These are phyloP conservation scores for Microctenopoma steveboyesi DNA, from an alignment of 2,797 vertebrate species.

Conservation along the genomic window DNA sequence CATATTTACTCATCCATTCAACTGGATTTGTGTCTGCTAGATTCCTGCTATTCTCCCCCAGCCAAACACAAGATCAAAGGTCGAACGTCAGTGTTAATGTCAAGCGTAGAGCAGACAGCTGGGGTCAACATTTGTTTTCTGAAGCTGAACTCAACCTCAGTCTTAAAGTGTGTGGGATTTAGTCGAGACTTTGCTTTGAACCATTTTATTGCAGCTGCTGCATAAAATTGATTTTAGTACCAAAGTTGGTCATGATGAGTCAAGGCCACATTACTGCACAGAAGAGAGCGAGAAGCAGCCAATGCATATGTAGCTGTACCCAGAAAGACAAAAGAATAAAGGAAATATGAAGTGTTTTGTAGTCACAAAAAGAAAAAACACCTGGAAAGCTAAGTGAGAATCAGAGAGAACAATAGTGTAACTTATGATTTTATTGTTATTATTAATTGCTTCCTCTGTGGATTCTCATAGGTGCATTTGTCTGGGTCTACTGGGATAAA, in stretches of 20 bases:
- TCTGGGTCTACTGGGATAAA: constrained; percentile 49
- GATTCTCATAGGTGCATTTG: constrained; percentile 41
- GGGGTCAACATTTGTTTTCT: constrained; percentile 47
- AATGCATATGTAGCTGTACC: background rate
- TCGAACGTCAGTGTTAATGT: constrained; percentile 45
- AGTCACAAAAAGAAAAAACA: background rate
- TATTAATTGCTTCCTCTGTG: constrained; percentile 70
- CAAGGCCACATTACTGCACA: background rate
- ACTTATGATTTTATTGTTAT: background rate
- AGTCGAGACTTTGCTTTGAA: constrained; percentile 2
- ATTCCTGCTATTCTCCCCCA: constrained; percentile 39
- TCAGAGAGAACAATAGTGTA: constrained; percentile 4
- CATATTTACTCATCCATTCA: constrained; percentile 42
- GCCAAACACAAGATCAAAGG: constrained; percentile 54
- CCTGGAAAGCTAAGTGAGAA: constrained; percentile 5
- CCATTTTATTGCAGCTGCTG: constrained; percentile 6
- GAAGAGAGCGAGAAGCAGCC: background rate
- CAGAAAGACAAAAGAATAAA: background rate
- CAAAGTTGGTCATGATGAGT: constrained; percentile 3
- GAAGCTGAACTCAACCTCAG: background rate
- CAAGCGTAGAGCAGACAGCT: constrained; percentile 28
- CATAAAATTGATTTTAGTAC: background rate
- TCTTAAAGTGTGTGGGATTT: constrained; percentile 7
- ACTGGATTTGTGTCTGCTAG: constrained; percentile 30
- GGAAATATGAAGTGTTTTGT: background rate